Base-by-base conservation (phyloP, 2,113 vertebrate genomes). In the Microtus ochrogaster region DNA sequence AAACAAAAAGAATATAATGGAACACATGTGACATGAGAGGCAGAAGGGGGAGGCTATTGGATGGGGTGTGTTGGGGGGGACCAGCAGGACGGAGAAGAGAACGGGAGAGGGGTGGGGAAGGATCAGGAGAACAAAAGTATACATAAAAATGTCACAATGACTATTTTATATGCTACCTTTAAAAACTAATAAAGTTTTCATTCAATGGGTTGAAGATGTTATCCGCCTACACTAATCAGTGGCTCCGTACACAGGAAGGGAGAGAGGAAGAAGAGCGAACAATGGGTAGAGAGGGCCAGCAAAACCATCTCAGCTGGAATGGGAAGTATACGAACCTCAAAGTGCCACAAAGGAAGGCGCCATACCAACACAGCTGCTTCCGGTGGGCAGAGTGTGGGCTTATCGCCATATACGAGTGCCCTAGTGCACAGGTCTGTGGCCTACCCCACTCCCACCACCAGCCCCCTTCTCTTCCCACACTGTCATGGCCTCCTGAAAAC, bases 351-450 rank as follows among this genome's bases (percentile, higher is more conserved):
- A 79, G 33, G 36, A 82, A 87, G 36, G 61, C 90, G 41, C 63
- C 70, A 63, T 7, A 5, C 30, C 11, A 1, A 41, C 17, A 22
- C 72, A 77, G 72, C 26, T 2, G 16, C 10, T 47, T 33, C 73
- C 39, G 24, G 2, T 2, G 89, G 85, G 39, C 2, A 2, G 63
- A 44, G 17, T 30, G 24, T n/a, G 1, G 47, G n/a, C 26, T 0
- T 5, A 9, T 52, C 33, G 7, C 26, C 0, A 6, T 8, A 17
- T 24, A 14, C 41, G 12, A 1, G 16, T 3, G 7, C 24, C 7
- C 12, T 28, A 49, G 14, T 36, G 49, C 55, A 12, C 49, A 28
- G 10, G 66, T 26, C 83, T 41, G 4, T 5, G 8, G 61, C 11
- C 36, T 10, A 3, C 14, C 1, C 39, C 9, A 1, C 8, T 52